A percentile compares a stretch with the other conserved stretches of the same genome.
Evolutionary conservation across 2,113 vertebrate genomes (phyloP).

Genomic region (Eidolon helvum): DNA sequence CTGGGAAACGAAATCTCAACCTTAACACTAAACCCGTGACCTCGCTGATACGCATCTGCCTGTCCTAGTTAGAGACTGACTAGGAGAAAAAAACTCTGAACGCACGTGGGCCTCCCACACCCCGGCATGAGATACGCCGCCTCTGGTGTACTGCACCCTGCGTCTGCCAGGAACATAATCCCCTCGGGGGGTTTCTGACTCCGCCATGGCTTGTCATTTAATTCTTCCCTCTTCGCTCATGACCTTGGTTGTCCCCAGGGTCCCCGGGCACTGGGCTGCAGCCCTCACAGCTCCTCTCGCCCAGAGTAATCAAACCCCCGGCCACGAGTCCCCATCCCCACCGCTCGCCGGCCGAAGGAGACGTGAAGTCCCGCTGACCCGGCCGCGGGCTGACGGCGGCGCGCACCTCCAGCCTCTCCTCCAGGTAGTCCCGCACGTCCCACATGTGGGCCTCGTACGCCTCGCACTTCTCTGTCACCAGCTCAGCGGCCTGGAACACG

Average conservation of each 20-base stretch:
- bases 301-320: background rate
- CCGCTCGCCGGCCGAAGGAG: fast-evolving
- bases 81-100: background rate
- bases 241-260: background rate
- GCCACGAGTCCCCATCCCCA: background rate
- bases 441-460: constrained; percentile 89
- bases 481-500: constrained; percentile 90
- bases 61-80: fast-evolving
- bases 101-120: fast-evolving
- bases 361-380: too few species aligned
- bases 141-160: fast-evolving
- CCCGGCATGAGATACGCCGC: fast-evolving
- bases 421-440: constrained; percentile 89
- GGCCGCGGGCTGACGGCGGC: fast-evolving
- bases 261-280: background rate
- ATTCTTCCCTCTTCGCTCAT: background rate
- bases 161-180: too few species aligned
- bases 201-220: background rate
- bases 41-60: background rate
- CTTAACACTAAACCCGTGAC: background rate
- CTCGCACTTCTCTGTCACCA: constrained; percentile 89
- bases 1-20: background rate
- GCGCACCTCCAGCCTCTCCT: constrained; percentile 89
- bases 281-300: background rate
- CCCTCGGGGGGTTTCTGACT: fast-evolving